Evolutionary conservation across 2,113 vertebrate species (phyloP).

Genomic region (Sorex araneus): DNA sequence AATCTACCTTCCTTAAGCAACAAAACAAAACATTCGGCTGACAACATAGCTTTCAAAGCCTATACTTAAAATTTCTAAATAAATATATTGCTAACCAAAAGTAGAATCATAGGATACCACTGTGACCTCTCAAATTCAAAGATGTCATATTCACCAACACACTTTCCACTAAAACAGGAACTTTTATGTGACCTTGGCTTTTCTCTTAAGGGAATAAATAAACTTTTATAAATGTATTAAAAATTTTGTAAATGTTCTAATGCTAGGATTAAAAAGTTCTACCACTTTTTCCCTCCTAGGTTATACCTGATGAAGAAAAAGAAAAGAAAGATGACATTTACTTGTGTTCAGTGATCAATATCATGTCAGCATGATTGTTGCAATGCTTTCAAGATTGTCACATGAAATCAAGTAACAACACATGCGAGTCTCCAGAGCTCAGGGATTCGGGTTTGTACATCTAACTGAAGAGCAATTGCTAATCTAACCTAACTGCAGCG

Average conservation of each 20-base stretch:
- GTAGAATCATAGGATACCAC: not conserved
- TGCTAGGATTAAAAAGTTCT: too few species aligned
- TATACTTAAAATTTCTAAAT: not conserved
- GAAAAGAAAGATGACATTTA: not conserved
- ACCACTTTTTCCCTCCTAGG: too few species aligned
- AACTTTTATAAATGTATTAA: not conserved
- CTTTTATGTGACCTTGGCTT: not conserved
- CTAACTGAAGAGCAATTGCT: not conserved
- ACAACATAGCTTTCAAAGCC: too few species aligned
- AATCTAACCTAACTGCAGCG: not conserved
- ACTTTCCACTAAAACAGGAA: not conserved
- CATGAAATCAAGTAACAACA: too few species aligned
- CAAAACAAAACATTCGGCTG: too few species aligned
- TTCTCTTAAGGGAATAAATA: constrained; percentile 13
- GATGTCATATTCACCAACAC: not conserved
- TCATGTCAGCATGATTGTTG: not conserved
- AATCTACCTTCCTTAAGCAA: too few species aligned
- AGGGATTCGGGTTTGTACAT: not conserved
- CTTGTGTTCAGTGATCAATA: not conserved
- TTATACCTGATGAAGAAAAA: not conserved
- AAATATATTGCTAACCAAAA: constrained; percentile 10
- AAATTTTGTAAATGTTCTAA: too few species aligned
- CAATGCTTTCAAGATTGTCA: not conserved
- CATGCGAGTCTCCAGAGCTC: too few species aligned
- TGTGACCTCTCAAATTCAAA: constrained; percentile 62